Evolutionary conservation across 2,888 invertebrate genomes (phyloP), one percentile per base, ranked within the genome.

Genomic region (Fragum fragum): DNA sequence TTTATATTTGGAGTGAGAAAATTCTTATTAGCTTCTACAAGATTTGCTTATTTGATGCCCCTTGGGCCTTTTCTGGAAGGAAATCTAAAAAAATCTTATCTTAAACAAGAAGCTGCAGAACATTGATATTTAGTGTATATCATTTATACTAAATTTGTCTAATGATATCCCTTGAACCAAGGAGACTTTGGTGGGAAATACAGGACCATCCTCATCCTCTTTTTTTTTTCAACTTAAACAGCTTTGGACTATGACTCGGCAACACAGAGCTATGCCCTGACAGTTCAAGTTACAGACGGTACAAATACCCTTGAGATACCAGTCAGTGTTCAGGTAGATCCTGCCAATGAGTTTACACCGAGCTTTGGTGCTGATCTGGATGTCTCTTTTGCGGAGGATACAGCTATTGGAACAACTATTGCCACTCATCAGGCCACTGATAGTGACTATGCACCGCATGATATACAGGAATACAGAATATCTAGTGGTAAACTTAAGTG

Each of bases 341-440:
- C 92, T 5, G 88, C 88, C n/a, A 92, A 93, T 77, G 91, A 93
- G 55, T 55, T 61, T 73, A 83, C 85, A 6, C 93, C 93, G 2
- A 59, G 73, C 0, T 92, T 92, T 68, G 66, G 52, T 26, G 63
- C 75, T 1, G 57, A 82, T 36, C 73, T 26, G 21, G 76, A 61
- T 29, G 73, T 78, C 1, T 76, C 55, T 73, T 72, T 88, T 39
- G 63, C 79, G 3, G 92, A 92, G 74, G 79, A 85, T 28, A 83
- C 79, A 6, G 29, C 66, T 1, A 39, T 87, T 6, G 91, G 90
- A 0, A 87, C 87, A 7, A 29, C 69, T 0, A 79, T 93, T 6
- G 83, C 85, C 0, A 79, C 78, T 7, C 86, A 92, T 18, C 74
- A 68, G n/a, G 93, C 92, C 0, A 75, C 77, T 1, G 86, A 86